Percentiles rank a stretch among this genome's conserved stretches.
Conservation (phyloP, 2,888 invertebrate species). For the Zootermopsis nevadensis region DNA sequence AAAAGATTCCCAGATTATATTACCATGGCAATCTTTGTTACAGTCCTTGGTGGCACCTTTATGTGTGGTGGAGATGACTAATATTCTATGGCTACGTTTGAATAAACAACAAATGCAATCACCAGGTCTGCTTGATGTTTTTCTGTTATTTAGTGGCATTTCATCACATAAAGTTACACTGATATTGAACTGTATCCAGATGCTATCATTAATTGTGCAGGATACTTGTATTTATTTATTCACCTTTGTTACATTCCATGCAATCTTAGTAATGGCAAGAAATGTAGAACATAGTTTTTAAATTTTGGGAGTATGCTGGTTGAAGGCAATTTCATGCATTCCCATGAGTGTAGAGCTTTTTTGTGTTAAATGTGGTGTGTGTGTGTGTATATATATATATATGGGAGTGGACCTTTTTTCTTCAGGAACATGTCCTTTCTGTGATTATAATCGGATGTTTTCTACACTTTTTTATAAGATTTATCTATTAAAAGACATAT, state of each 20-base stretch:
- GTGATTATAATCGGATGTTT: background rate
- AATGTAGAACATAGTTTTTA: background rate
- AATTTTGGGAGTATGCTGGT: background rate
- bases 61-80: conserved; percentile 55
- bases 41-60: conserved; percentile 59
- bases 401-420: background rate
- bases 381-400: background rate
- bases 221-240: conserved; percentile 26
- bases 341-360: background rate
- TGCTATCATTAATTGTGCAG: background rate
- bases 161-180: background rate
- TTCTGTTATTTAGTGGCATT: conserved; percentile 37
- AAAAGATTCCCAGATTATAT: background rate
- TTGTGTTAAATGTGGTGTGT: conserved; percentile 7
- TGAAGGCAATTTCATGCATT: conserved; percentile 18
- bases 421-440: background rate
- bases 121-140: conserved; percentile 7
- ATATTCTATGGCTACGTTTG: conserved; percentile 52
- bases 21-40: conserved; percentile 51
- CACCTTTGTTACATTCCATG: conserved; percentile 27
- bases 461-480: conserved; percentile 1
- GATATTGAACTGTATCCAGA: background rate
- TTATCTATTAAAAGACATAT: background rate
- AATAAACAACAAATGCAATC: background rate
- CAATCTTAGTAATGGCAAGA: background rate